A percentile compares a stretch with the other conserved stretches of the same genome.
Evolutionary conservation across 2,113 vertebrate species (phyloP).

Genomic region (Pteruthius melanotis): DNA sequence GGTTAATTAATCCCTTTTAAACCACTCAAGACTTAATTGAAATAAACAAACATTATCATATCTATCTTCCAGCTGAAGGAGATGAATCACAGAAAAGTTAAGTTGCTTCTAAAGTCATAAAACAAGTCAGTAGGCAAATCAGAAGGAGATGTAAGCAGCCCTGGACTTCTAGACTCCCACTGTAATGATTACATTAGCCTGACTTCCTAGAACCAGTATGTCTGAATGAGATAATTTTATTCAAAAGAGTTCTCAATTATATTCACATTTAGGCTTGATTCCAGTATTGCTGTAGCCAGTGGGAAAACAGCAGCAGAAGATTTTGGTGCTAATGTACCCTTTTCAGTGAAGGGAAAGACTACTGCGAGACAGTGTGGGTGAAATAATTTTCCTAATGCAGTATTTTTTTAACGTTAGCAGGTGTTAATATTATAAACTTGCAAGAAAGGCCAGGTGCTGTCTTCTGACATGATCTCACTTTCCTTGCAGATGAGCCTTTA

Average conservation of each 20-base stretch:
- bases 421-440: neutral
- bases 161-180: conserved; percentile 17
- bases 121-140: conserved; percentile 35
- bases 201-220: conserved; percentile 13
- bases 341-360: neutral
- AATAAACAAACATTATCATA: conserved; percentile 41
- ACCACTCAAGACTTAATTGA: conserved; percentile 10
- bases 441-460: neutral
- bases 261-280: conserved; percentile 15
- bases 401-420: neutral
- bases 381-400: neutral
- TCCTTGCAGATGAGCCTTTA: neutral
- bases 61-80: conserved; percentile 11
- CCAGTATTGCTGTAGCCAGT: neutral
- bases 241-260: conserved; percentile 29
- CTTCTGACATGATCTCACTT: neutral
- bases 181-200: neutral
- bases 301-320: neutral
- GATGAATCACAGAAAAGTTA: conserved; percentile 25
- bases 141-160: neutral
- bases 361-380: neutral
- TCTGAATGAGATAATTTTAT: conserved; percentile 45
- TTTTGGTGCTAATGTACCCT: neutral
- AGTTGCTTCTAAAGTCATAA: conserved; percentile 28
- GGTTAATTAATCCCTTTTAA: conserved; percentile 51